These are phyloP conservation scores for sheep (Ovis aries) DNA, from an alignment of 2,113 vertebrate species.

Conservation along the genomic window DNA sequence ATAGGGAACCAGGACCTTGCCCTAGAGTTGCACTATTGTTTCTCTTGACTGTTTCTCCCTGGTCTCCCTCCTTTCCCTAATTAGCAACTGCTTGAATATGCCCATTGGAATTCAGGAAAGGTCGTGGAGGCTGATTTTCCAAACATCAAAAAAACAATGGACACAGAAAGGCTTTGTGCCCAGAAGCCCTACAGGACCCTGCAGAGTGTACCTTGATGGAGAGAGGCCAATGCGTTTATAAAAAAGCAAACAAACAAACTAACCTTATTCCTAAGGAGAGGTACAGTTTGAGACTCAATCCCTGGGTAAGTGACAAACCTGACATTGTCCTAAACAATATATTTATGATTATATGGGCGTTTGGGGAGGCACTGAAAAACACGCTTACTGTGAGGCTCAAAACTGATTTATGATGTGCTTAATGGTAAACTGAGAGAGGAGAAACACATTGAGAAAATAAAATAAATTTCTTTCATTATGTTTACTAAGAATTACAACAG, in stretches of 20 bases:
- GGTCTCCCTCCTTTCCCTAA: neutral
- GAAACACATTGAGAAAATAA: neutral
- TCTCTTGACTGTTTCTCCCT: neutral
- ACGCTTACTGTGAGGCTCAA: neutral
- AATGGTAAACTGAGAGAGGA: conserved; percentile 11
- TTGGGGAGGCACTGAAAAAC: neutral
- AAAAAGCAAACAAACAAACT: neutral
- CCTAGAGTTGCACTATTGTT: neutral
- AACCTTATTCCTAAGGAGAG: conserved; percentile 24
- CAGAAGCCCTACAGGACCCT: neutral
- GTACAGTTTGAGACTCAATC: neutral
- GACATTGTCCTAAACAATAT: neutral
- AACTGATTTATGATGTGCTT: neutral
- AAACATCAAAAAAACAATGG: neutral
- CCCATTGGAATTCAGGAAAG: neutral
- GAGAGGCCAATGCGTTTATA: neutral
- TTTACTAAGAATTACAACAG: conserved; percentile 11
- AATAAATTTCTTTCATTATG: neutral
- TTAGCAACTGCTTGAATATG: neutral
- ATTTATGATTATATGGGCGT: neutral
- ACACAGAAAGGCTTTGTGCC: neutral
- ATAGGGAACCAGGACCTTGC: neutral
- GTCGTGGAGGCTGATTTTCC: neutral
- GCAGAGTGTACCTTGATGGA: neutral
- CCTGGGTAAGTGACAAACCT: neutral